phyloP scores from a whole-genome alignment of 2,888 invertebrate genomes.

The Sarcophaga carnaria region DNA sequence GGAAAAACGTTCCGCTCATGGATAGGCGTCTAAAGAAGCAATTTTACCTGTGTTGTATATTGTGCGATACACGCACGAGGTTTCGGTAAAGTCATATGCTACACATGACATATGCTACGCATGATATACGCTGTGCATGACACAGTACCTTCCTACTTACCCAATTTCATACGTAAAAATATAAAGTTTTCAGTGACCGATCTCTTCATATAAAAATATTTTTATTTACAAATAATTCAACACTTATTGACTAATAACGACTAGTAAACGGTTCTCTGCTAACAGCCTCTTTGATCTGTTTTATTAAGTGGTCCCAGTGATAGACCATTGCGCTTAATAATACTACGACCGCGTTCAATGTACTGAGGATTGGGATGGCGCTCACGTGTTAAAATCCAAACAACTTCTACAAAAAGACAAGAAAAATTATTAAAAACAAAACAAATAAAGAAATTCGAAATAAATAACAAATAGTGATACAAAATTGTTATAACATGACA shows the following conservation, averaged over 20 bases:
- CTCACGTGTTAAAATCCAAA: conserved; percentile 73
- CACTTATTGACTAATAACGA: neutral
- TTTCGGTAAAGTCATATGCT: too few species aligned
- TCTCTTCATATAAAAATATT: neutral
- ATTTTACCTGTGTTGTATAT: too few species aligned
- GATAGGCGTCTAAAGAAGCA: too few species aligned
- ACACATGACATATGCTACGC: too few species aligned
- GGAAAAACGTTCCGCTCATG: too few species aligned
- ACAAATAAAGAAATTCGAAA: neutral
- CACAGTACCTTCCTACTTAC: too few species aligned
- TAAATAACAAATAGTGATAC: neutral
- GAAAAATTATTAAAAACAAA: neutral
- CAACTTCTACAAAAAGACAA: conserved; percentile 53
- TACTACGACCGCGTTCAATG: conserved; percentile 56
- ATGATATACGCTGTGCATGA: too few species aligned
- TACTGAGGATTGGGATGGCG: conserved; percentile 57
- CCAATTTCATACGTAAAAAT: too few species aligned
- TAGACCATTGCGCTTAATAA: conserved; percentile 64
- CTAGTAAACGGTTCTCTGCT: neutral
- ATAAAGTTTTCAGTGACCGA: too few species aligned
- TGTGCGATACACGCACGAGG: too few species aligned
- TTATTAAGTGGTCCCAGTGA: conserved; percentile 59
- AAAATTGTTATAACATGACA: neutral
- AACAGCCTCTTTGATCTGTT: conserved; percentile 70
- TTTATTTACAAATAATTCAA: neutral